phyloP scores from a whole-genome alignment of 2,888 invertebrate genomes.

The Drosophila merina region DNA sequence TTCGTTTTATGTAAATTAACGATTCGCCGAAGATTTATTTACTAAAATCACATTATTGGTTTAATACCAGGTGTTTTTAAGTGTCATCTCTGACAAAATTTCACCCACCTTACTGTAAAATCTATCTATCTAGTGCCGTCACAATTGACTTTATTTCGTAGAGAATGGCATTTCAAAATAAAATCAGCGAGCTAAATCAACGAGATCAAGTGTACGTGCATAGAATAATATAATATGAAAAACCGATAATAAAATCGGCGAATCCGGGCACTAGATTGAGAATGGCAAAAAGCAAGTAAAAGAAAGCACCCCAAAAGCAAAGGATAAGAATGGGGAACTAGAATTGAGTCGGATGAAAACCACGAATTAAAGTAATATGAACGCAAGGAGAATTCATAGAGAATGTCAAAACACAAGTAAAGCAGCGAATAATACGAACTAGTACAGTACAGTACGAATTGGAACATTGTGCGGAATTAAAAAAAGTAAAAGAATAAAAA shows the following conservation, averaged over 20 bases:
- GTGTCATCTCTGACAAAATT: too few species aligned
- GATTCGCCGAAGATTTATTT: too few species aligned
- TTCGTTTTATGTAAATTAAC: too few species aligned
- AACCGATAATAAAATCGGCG: neutral
- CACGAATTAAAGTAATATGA: neutral
- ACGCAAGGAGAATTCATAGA: neutral
- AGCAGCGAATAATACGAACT: constrained; percentile 27
- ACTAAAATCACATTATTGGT: too few species aligned
- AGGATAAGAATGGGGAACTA: neutral
- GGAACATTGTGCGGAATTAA: neutral
- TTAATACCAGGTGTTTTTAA: too few species aligned
- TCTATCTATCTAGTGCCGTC: neutral
- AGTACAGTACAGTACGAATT: neutral
- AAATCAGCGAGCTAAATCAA: neutral
- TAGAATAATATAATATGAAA: neutral
- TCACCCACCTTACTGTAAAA: too few species aligned
- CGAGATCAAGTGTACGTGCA: neutral
- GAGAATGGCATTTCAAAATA: neutral
- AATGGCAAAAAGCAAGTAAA: neutral
- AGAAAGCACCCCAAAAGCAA: neutral
- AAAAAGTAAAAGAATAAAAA: neutral
- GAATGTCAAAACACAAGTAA: constrained; percentile 30
- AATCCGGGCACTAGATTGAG: neutral
- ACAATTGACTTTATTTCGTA: neutral
- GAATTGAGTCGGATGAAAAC: neutral